These are phyloP conservation scores for Trichopria drosophilae DNA, from an alignment of 2,888 invertebrate species.

Conservation along the genomic window DNA sequence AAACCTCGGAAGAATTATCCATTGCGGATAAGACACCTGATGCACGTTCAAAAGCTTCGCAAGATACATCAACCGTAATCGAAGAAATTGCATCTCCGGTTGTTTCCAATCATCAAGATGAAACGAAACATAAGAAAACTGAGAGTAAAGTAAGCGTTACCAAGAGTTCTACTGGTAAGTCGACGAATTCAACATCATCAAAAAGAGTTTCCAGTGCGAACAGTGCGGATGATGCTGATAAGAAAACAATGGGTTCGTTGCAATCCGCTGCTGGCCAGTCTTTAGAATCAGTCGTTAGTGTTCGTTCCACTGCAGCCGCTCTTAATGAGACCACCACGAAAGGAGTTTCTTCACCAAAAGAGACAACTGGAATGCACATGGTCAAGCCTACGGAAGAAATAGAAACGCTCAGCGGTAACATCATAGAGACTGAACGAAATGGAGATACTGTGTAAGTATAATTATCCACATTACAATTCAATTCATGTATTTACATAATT, in stretches of 20 bases:
- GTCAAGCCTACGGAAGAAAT: conserved; percentile 52
- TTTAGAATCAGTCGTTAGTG: conserved; percentile 47
- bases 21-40: too few relatives aligned
- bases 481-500: too few relatives aligned
- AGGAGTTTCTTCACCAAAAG: conserved; percentile 53
- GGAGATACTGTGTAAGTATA: conserved; percentile 49
- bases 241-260: conserved; percentile 32
- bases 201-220: conserved; percentile 30
- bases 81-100: too few relatives aligned
- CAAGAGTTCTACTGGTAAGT: not conserved
- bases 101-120: too few relatives aligned
- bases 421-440: too few relatives aligned
- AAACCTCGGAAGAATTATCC: too few relatives aligned
- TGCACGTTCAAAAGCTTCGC: too few relatives aligned
- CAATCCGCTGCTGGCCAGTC: conserved; percentile 48
- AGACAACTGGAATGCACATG: conserved; percentile 51
- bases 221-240: conserved; percentile 25
- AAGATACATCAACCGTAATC: too few relatives aligned
- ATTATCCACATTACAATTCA: not conserved
- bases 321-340: conserved; percentile 54
- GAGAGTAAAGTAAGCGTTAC: conserved; percentile 6
- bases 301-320: conserved; percentile 53
- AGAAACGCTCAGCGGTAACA: conserved; percentile 55
- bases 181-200: conserved; percentile 24
- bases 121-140: conserved; percentile 9